Evolutionary conservation across 2,888 invertebrate species (phyloP).

Genomic region (Petrolisthes manimaculis): DNA sequence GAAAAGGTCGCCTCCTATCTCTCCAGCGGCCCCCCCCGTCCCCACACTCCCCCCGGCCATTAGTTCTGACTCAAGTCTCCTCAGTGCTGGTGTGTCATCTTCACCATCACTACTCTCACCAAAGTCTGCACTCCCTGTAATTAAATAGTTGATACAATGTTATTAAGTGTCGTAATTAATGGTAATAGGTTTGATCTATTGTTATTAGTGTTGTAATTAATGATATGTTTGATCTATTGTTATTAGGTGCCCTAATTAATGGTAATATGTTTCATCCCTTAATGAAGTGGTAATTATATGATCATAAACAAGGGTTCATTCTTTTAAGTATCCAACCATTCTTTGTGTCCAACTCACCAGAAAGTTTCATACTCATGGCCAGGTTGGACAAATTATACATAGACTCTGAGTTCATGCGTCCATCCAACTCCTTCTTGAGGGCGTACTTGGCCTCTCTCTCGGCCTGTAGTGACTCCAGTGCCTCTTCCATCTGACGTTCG

Average conservation of each 20-base stretch:
- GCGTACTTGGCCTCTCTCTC: conserved; percentile 97
- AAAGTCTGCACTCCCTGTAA: conserved; percentile 68
- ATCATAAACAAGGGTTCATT: not conserved
- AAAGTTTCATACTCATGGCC: conserved; percentile 72
- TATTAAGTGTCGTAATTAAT: no score
- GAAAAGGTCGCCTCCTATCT: conserved; percentile 80
- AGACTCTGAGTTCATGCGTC: conserved; percentile 88
- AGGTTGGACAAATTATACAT: conserved; percentile 91
- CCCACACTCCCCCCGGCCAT: conserved; percentile 67
- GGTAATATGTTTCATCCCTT: no score
- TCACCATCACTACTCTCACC: conserved; percentile 80
- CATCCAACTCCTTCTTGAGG: conserved; percentile 92
- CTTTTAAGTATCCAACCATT: not conserved
- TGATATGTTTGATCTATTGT: no score
- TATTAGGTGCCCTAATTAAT: no score
- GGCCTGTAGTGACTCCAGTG: conserved; percentile 87
- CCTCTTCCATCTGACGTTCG: conserved; percentile 96
- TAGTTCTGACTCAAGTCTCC: conserved; percentile 76
- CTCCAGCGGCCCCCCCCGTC: conserved; percentile 67
- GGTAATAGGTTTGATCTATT: no score
- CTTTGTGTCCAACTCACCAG: conserved; percentile 49
- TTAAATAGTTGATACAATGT: no score
- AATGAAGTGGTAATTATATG: no score
- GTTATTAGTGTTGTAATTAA: no score
- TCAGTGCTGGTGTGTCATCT: conserved; percentile 79